These are phyloP conservation scores for Choloepus didactylus DNA, from an alignment of 2,797 vertebrate genomes.

Conservation along the genomic window DNA sequence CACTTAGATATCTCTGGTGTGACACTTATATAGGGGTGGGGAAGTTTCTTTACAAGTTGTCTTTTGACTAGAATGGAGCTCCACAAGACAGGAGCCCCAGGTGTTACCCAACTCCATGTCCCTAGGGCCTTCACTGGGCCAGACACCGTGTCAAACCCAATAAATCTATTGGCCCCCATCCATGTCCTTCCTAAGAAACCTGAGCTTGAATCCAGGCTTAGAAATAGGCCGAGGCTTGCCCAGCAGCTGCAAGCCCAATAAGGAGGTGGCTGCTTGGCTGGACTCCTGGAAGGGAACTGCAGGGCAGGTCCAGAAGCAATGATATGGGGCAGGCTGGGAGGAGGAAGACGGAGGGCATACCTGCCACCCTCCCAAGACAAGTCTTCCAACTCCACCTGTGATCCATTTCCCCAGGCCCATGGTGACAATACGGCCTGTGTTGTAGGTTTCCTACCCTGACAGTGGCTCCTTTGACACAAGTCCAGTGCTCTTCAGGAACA, in stretches of 20 bases:
- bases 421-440: neutral
- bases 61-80: neutral
- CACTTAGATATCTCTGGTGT: neutral
- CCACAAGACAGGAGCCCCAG: neutral
- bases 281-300: neutral
- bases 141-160: neutral
- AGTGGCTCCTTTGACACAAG: slow-evolving; percentile 65
- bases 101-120: neutral
- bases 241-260: neutral
- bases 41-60: neutral
- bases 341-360: neutral
- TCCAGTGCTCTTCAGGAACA: slow-evolving; percentile 21
- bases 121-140: neutral
- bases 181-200: slow-evolving; percentile 13
- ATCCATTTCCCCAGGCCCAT: neutral
- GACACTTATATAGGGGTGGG: neutral
- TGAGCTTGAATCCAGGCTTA: slow-evolving; percentile 36
- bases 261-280: slow-evolving; percentile 19
- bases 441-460: neutral
- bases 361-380: neutral
- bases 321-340: neutral
- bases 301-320: neutral
- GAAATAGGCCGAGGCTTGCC: neutral
- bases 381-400: neutral
- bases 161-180: neutral